Evolutionary conservation across 2,888 invertebrate genomes (phyloP), one percentile per base, ranked within the genome.

Genomic region (Unio delphinus): DNA sequence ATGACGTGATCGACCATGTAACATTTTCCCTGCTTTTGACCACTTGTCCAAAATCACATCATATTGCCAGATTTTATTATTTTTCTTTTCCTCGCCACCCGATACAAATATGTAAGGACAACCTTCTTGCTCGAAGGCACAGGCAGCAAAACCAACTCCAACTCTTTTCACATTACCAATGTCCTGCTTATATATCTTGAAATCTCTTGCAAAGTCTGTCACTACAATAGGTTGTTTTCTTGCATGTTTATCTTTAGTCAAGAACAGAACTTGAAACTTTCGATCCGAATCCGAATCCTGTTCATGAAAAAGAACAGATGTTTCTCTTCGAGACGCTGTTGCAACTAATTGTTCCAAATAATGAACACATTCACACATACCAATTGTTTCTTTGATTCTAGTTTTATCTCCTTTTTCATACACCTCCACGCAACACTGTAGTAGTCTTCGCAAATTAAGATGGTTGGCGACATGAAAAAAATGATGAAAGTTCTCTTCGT

Each of bases 1-100:
- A 60, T 75, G 77, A 56, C 68, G 63, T 11, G 71, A 74, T 26
- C 77, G 65, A 4, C 74, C 70, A n/a, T 77, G 74, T 17, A 69
- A 61, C 61, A 77, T 56, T 55, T 72, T 74, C 4, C 71, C 55
- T 26, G 60, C 64, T 55, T 77, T 77, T 23, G 69, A 65, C 77
- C 77, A 77, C 11, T 70, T 60, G 4, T 69, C 67, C 26, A 69
- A 59, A 15, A 77, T 64, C 15, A 77, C 71, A 65, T 77, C 77
- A 62, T 77, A 77, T 62, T 74, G 70, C 69, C 64, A 73, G 55
- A 74, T 55, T 17, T 63, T 15, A 6, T 66, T 45, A 17, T 55
- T 28, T 26, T 58, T 59, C 59, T 73, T 73, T 5, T 69, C 69
- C 30, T 61, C 65, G 0, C 77, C 77, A 6, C 77, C 77, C 34